Percentiles rank a stretch among this genome's conserved stretches.
phyloP scores from a whole-genome alignment of 2,113 vertebrate species.

The Nestor notabilis region DNA sequence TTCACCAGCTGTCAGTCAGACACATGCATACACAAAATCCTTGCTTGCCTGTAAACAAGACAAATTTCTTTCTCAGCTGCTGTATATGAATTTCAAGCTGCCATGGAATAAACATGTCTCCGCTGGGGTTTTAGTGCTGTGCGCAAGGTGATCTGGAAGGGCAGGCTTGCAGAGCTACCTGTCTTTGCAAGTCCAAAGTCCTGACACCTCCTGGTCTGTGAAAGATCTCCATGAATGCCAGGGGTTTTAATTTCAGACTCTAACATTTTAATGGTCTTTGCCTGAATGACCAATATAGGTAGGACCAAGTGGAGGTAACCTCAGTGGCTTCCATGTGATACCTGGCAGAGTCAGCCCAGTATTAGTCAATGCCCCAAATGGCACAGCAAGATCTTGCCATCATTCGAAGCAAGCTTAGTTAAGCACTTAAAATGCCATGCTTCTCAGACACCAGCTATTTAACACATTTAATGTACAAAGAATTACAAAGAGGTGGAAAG shows the following conservation, averaged over 20 bases:
- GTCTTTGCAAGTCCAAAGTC: background rate
- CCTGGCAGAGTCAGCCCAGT: background rate
- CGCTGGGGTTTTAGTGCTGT: background rate
- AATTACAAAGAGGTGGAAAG: conserved; percentile 22
- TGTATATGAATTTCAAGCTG: background rate
- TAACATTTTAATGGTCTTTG: background rate
- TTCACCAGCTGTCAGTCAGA: background rate
- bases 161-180: background rate
- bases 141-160: background rate
- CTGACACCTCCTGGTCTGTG: background rate
- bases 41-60: background rate
- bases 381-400: background rate
- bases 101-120: background rate
- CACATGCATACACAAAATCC: background rate
- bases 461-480: background rate
- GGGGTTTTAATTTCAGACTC: background rate
- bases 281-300: background rate
- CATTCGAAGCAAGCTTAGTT: background rate
- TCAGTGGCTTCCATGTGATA: background rate
- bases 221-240: background rate
- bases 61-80: background rate
- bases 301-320: background rate
- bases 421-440: background rate
- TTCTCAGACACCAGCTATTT: background rate
- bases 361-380: background rate